Conservation (phyloP, 2,797 vertebrate species). For the Onychomys torridus region DNA sequence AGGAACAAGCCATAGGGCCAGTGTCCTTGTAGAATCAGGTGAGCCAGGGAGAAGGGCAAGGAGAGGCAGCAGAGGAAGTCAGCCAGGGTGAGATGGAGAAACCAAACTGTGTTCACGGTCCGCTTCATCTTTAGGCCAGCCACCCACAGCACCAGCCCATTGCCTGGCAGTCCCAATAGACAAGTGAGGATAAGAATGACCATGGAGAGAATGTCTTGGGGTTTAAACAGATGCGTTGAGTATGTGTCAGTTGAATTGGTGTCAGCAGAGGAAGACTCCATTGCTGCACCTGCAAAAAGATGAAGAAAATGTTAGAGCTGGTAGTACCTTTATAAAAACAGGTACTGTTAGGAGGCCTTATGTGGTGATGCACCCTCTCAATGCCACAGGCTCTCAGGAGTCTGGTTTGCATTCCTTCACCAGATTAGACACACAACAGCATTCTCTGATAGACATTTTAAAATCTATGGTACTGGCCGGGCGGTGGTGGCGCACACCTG, state of each 20-base stretch:
- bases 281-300: conserved; percentile 69
- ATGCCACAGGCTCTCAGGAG: background rate
- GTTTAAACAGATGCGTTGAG: background rate
- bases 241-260: conserved; percentile 67
- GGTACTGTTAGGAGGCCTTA: conserved; percentile 9
- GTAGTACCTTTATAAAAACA: background rate
- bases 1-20: conserved; percentile 89
- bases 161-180: conserved; percentile 89
- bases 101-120: conserved; percentile 90
- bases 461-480: too few relatives aligned
- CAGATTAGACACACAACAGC: background rate
- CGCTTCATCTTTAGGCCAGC: conserved; percentile 89
- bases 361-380: background rate
- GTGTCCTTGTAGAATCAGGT: conserved; percentile 83
- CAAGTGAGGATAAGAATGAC: conserved; percentile 85
- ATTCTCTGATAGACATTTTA: conserved; percentile 23
- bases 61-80: conserved; percentile 91
- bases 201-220: conserved; percentile 79
- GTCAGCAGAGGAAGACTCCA: conserved; percentile 71
- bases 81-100: conserved; percentile 90
- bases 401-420: conserved; percentile 34
- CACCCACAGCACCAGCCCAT: conserved; percentile 91
- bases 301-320: conserved; percentile 40
- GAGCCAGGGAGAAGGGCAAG: conserved; percentile 87
- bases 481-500: too few relatives aligned